Conservation (phyloP, 2,113 vertebrate genomes). For the Phaethon lepturus region DNA sequence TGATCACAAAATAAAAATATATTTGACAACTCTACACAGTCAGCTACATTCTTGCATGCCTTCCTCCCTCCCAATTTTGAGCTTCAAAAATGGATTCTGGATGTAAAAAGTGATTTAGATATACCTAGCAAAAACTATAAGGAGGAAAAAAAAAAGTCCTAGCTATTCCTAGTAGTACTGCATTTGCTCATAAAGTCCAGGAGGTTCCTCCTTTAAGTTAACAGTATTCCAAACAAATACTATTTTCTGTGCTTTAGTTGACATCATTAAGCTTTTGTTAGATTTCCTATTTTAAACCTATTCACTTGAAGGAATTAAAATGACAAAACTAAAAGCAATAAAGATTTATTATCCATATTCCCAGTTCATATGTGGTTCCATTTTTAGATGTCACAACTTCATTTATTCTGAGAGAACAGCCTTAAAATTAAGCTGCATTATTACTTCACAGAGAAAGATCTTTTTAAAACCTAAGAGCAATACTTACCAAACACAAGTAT, state of each 20-base stretch:
- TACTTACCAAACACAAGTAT: slow-evolving; percentile 96
- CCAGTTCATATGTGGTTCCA: not conserved
- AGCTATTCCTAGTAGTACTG: not conserved
- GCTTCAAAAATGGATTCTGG: not conserved
- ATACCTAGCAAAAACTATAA: not conserved
- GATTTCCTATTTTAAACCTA: not conserved
- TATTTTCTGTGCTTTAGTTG: not conserved
- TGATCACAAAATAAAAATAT: not conserved
- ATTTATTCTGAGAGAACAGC: not conserved
- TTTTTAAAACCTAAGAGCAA: not conserved
- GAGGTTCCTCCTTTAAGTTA: not conserved
- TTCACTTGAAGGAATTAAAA: not conserved
- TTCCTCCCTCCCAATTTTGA: not conserved
- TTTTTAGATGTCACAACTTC: not conserved
- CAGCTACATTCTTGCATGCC: not conserved
- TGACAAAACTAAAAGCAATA: not conserved
- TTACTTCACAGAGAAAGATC: not conserved
- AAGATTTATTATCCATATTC: not conserved
- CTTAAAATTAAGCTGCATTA: not conserved
- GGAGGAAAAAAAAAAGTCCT: not conserved
- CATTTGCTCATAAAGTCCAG: not conserved
- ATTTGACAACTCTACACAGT: not conserved
- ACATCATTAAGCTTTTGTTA: not conserved
- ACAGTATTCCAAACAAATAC: not conserved
- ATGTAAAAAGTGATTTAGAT: not conserved